phyloP scores from a whole-genome alignment of 2,113 vertebrate genomes.

The Ailurus styani region DNA sequence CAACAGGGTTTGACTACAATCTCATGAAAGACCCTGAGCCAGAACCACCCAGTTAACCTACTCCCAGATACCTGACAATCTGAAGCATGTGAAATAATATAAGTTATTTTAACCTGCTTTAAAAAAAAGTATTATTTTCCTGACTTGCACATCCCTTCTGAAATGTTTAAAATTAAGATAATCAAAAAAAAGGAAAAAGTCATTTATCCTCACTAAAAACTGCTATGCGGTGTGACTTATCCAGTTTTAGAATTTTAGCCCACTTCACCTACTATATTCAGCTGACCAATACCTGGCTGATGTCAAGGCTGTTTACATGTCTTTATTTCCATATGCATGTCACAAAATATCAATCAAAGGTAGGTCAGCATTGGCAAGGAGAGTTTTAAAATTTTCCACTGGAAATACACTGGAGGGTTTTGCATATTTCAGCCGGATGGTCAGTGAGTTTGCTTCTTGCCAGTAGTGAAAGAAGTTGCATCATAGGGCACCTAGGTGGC shows the following conservation, averaged over 20 bases:
- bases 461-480: neutral
- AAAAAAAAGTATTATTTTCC: neutral
- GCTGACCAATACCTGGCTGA: neutral
- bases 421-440: neutral
- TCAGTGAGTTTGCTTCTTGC: neutral
- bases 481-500: no score
- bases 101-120: neutral
- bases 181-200: neutral
- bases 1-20: neutral
- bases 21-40: neutral
- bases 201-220: neutral
- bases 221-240: neutral
- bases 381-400: neutral
- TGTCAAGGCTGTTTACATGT: neutral
- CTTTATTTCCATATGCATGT: neutral
- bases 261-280: neutral
- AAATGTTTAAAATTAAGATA: neutral
- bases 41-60: neutral
- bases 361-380: neutral
- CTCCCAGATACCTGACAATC: neutral
- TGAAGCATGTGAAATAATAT: neutral
- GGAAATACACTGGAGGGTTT: neutral
- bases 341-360: neutral
- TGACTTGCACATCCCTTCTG: neutral
- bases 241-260: neutral